A percentile compares a stretch with the other conserved stretches of the same genome.
Conservation (phyloP, 2,888 invertebrate species). For the Philereme transversata region DNA sequence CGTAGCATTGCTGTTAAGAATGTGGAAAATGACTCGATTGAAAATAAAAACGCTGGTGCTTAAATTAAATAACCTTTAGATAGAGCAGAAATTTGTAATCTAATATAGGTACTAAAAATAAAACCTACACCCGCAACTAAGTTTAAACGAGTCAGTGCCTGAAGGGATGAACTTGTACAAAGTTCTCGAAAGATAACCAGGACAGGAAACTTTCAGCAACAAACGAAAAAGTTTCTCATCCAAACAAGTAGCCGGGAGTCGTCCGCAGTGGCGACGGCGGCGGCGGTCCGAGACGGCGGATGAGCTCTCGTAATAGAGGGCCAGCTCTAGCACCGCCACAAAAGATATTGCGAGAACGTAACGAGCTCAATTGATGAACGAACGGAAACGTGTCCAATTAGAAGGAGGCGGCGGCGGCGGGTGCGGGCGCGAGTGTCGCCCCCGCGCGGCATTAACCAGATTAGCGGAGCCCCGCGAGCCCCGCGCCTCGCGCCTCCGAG, state of each 20-base stretch:
- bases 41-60: too few species aligned
- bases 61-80: too few species aligned
- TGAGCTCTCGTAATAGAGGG: constrained; percentile 47
- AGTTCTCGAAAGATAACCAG: constrained; percentile 37
- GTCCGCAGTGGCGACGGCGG: constrained; percentile 20
- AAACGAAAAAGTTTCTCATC: constrained; percentile 41
- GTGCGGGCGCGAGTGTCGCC: constrained; percentile 61
- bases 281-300: constrained; percentile 36
- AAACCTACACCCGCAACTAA: constrained; percentile 1
- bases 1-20: too few species aligned
- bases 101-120: too few species aligned
- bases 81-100: too few species aligned
- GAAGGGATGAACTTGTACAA: constrained; percentile 29
- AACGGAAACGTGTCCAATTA: constrained; percentile 84
- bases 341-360: constrained; percentile 74
- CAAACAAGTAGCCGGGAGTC: constrained; percentile 30
- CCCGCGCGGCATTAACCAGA: constrained; percentile 78
- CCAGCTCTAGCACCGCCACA: constrained; percentile 57
- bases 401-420: constrained; percentile 74
- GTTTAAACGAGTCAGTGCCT: constrained; percentile 20
- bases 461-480: constrained; percentile 64
- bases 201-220: constrained; percentile 35
- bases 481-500: constrained; percentile 43
- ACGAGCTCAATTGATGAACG: constrained; percentile 82
- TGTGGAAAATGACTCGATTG: too few species aligned